A percentile compares a stretch with the other conserved stretches of the same genome.
Conservation (phyloP, 2,888 invertebrate genomes). For the Leucoma salicis region DNA sequence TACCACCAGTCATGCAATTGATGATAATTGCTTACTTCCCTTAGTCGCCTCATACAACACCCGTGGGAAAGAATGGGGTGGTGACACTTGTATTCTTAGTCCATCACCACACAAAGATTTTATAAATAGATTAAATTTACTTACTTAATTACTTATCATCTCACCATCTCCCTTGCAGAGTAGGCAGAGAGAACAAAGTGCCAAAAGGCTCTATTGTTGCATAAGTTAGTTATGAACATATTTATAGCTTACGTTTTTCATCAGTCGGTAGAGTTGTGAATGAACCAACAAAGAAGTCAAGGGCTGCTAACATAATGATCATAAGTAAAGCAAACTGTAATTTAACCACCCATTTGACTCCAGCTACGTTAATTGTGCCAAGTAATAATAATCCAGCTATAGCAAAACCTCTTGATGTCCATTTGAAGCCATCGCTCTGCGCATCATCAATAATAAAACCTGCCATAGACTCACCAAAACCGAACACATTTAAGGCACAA, state of each 20-base stretch:
- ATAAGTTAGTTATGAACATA: neutral
- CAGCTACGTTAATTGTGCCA: slow-evolving; percentile 95
- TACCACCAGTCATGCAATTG: no score
- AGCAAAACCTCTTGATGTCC: slow-evolving; percentile 94
- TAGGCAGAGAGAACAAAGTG: no score
- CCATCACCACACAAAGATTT: no score
- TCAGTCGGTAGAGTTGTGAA: slow-evolving; percentile 85
- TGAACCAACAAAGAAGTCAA: slow-evolving; percentile 97
- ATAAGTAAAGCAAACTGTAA: slow-evolving; percentile 94
- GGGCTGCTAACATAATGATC: slow-evolving; percentile 92
- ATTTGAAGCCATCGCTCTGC: slow-evolving; percentile 71
- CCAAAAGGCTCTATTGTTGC: no score
- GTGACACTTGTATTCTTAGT: no score
- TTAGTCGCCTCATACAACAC: no score
- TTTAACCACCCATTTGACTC: slow-evolving; percentile 99
- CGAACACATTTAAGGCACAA: slow-evolving; percentile 97
- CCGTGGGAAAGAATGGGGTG: no score
- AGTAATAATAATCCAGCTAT: slow-evolving; percentile 92
- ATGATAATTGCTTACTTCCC: no score
- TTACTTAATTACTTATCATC: no score
- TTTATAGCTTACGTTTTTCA: slow-evolving; percentile 68
- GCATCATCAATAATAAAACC: slow-evolving; percentile 87
- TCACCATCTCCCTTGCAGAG: no score
- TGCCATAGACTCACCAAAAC: slow-evolving; percentile 98
- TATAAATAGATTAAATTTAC: no score